These are phyloP conservation scores for Bacillus rossius DNA, from an alignment of 1,140 invertebrate genomes.

Conservation along the genomic window DNA sequence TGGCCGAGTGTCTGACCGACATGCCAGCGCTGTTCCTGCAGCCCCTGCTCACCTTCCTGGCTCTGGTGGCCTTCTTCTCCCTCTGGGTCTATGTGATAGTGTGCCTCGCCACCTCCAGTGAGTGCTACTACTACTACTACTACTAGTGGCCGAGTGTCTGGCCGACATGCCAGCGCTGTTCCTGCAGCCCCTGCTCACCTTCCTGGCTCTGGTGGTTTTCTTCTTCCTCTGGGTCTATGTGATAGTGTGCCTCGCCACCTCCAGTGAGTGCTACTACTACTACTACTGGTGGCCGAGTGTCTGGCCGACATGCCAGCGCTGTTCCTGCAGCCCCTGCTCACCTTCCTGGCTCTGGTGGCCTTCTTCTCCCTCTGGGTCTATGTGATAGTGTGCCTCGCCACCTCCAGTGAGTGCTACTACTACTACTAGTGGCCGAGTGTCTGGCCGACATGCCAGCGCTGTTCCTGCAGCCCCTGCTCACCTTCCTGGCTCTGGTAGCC, in stretches of 20 bases:
- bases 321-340: constrained; percentile 81
- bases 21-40: constrained; percentile 84
- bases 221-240: constrained; percentile 81
- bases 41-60: constrained; percentile 78
- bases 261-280: constrained; percentile 65
- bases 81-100: constrained; percentile 81
- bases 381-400: constrained; percentile 66
- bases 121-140: too few species aligned
- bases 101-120: constrained; percentile 63
- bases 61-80: constrained; percentile 69
- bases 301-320: constrained; percentile 77
- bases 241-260: constrained; percentile 62
- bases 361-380: constrained; percentile 84
- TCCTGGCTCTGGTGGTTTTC: constrained; percentile 69
- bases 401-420: constrained; percentile 64
- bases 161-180: constrained; percentile 78
- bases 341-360: constrained; percentile 67
- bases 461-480: constrained; percentile 81
- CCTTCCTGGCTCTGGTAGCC: constrained; percentile 67
- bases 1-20: too few species aligned
- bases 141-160: too few species aligned
- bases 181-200: constrained; percentile 83
- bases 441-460: constrained; percentile 77
- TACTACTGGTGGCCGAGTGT: too few species aligned
- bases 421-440: too few species aligned